phyloP scores from a whole-genome alignment of 2,113 vertebrate species.

The Antidorcas marsupialis region DNA sequence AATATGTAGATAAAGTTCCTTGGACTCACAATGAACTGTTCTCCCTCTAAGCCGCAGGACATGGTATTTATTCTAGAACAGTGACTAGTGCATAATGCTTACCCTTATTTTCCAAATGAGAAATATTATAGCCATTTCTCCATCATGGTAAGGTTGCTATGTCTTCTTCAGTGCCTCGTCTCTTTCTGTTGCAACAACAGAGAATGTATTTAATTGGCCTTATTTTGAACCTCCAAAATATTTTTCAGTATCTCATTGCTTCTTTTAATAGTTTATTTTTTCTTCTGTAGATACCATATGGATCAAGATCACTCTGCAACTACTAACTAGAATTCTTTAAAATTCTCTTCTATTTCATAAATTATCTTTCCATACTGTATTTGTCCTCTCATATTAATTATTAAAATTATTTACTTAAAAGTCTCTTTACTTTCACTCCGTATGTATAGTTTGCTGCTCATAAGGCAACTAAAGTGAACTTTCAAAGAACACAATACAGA shows the following conservation, averaged over 20 bases:
- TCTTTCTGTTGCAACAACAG: background rate
- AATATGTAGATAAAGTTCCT: background rate
- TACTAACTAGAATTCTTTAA: background rate
- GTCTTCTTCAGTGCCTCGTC: rapidly evolving
- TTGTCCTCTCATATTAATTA: background rate
- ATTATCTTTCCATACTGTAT: background rate
- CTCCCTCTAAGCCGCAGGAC: rapidly evolving
- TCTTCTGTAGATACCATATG: background rate
- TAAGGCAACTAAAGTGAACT: background rate
- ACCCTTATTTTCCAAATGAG: background rate
- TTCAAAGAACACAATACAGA: background rate
- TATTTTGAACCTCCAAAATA: background rate
- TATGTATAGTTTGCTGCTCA: background rate
- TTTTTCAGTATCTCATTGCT: background rate
- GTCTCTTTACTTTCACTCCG: background rate
- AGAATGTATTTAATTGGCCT: background rate
- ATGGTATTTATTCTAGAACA: background rate
- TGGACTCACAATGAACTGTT: background rate
- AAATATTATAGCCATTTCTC: background rate
- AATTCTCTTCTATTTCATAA: background rate
- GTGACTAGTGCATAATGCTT: rapidly evolving
- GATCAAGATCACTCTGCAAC: background rate
- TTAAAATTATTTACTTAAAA: background rate
- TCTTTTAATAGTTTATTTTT: background rate
- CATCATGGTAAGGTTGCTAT: background rate